Base-by-base conservation (phyloP, 2,888 invertebrate species). In the Hemistola chrysoprasaria region DNA sequence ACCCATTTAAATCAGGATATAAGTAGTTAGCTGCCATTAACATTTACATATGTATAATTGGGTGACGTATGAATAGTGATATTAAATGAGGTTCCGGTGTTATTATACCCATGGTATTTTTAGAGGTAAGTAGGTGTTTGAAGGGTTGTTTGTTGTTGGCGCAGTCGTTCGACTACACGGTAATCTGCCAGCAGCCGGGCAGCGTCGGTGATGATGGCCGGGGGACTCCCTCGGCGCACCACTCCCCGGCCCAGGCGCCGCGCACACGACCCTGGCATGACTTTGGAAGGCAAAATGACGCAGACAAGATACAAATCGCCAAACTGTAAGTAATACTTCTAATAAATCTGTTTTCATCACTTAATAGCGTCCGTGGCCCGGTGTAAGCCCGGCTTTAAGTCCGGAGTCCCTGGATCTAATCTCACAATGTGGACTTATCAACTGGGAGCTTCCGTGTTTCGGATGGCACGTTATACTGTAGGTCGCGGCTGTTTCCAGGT, bases 261-360 rank as follows among this genome's bases (percentile, higher is more conserved):
- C 91, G 95, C 72, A 95, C 95, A 59, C 90, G 96, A 66, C 96
- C 96, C 59, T 97, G 96, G 97, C 97, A 97, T 84, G 97, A 97
- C 90, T 97, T 97, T 83, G 97, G 96, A 40, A 91, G 97, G 55
- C 97, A 97, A 77, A 96, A 96, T 73, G 97, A 97, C 81, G 96
- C 96, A 40, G 97, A 97, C 84, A 97, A 97, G 91, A 96, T 98
- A 75, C 97, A 98, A 91, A 98, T 98, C 90, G 97, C 97, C 80
- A 98, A 98, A 95, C 91, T 97, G 97, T 98, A 91, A 96, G 97
- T 95, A 59, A n/a, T n/a, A n/a, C n/a, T n/a, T n/a, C n/a, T n/a
- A n/a, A n/a, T n/a, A n/a, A n/a, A n/a, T n/a, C n/a, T n/a, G n/a
- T n/a, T n/a, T n/a, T n/a, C n/a, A n/a, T n/a, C n/a, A n/a, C n/a